Evolutionary conservation across 2,113 vertebrate species (phyloP), one percentile per base, ranked within the genome.

Genomic region (Machaerirhynchus nigripectus): DNA sequence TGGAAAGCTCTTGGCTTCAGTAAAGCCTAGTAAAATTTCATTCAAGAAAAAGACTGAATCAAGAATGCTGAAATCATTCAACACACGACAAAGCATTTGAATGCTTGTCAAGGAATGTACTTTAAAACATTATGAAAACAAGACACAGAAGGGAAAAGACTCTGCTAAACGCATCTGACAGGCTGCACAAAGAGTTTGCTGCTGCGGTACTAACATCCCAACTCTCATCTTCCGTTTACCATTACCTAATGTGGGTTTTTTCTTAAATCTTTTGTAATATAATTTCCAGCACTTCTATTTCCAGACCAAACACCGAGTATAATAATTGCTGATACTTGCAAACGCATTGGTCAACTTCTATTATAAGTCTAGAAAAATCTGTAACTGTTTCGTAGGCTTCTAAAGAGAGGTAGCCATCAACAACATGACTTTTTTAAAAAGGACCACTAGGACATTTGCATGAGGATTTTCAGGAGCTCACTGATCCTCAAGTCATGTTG

Each of bases 221-320:
- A 15, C 15, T 40, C 46, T 37, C 56, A 59, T 46, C 47, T 68
- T 84, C 44, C 56, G 63, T 27, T 52, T 37, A 46, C 27, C 15
- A 15, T 57, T 20, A 74, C 5, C 37, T n/a, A 44, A 73, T 3
- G 2, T 3, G 19, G 1, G 0, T 0, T 15, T 71, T 49, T 55
- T 23, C 50, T 60, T 77, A 49, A 46, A 22, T 39, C 3, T 67
- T 76, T 39, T 30, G 6, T 15, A 61, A 73, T 22, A 35, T 5
- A 6, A 53, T 63, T 91, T 63, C 47, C 67, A 61, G 42, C 44
- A 31, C 13, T 89, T 89, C 12, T 5, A 4, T 44, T 74, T 74
- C 31, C 40, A 73, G 30, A 79, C 24, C 16, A 73, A 68, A 40
- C 4, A 13, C 0, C 31, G 26, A 67, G 5, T 21, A 30, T 24